phyloP scores from a whole-genome alignment of 1,140 invertebrate species.

The Heliconius congener region DNA sequence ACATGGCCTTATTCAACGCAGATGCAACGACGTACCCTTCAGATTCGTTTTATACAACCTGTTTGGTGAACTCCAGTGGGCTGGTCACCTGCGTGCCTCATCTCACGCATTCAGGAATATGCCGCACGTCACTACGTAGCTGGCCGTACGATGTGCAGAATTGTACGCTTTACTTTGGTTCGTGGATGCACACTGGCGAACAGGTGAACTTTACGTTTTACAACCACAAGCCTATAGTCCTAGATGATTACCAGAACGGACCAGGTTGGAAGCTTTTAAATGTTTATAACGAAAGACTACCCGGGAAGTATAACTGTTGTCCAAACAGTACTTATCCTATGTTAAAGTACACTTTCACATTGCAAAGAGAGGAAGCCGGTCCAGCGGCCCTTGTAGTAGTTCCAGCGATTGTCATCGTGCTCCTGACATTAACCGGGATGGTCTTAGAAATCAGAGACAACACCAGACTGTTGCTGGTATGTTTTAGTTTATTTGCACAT shows the following conservation, averaged over 20 bases:
- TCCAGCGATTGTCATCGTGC: slow-evolving; percentile 59
- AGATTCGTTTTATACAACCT: slow-evolving; percentile 67
- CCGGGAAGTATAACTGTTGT: slow-evolving; percentile 62
- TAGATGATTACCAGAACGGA: slow-evolving; percentile 64
- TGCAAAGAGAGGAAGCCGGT: slow-evolving; percentile 66
- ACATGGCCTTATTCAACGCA: slow-evolving; percentile 68
- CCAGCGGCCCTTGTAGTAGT: slow-evolving; percentile 68
- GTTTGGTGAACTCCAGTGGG: slow-evolving; percentile 66
- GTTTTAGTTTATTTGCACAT: slow-evolving; percentile 72
- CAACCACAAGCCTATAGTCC: slow-evolving; percentile 51
- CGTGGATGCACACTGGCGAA: slow-evolving; percentile 83
- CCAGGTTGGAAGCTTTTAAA: slow-evolving; percentile 65
- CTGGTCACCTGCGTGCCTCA: slow-evolving; percentile 78
- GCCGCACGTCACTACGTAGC: slow-evolving; percentile 69
- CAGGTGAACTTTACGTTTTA: slow-evolving; percentile 82
- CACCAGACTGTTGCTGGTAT: slow-evolving; percentile 58
- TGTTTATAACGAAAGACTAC: slow-evolving; percentile 53
- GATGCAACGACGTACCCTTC: slow-evolving; percentile 58
- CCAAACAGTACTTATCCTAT: slow-evolving; percentile 70
- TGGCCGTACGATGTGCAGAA: slow-evolving; percentile 83
- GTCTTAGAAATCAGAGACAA: slow-evolving; percentile 67
- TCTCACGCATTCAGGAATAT: slow-evolving; percentile 74
- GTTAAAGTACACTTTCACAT: slow-evolving; percentile 68
- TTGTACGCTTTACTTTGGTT: slow-evolving; percentile 79
- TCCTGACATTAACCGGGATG: slow-evolving; percentile 60